These are phyloP conservation scores for Xestia xanthographa DNA, from an alignment of 2,888 invertebrate species.

Conservation along the genomic window DNA sequence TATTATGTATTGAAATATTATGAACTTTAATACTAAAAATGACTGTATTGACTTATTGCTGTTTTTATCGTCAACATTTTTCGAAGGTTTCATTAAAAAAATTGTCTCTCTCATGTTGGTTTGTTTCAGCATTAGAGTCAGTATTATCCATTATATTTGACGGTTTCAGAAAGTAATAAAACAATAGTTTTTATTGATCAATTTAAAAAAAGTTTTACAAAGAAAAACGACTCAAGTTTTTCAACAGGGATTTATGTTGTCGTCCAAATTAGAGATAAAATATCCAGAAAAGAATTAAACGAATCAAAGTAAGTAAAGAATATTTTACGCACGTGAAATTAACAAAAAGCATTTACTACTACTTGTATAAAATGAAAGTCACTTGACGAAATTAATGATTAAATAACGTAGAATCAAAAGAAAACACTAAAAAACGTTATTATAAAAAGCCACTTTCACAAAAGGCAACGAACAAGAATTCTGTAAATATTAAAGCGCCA, in stretches of 20 bases:
- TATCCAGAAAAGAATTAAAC: neutral
- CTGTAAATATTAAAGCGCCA: slow-evolving; percentile 56
- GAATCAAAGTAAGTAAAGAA: neutral
- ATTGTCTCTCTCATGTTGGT: neutral
- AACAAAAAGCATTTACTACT: neutral
- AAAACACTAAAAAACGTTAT: neutral
- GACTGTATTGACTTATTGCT: neutral
- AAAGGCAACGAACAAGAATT: neutral
- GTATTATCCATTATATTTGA: neutral
- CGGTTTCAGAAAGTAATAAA: neutral
- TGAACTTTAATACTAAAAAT: neutral
- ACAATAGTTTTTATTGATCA: no score
- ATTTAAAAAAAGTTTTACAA: no score
- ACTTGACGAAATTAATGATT: neutral
- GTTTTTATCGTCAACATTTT: neutral
- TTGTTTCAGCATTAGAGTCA: neutral
- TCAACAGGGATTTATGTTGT: neutral
- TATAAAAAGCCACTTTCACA: neutral
- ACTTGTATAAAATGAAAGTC: neutral
- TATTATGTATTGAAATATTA: neutral
- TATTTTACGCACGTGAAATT: neutral
- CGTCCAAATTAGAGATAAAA: neutral
- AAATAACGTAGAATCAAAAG: neutral
- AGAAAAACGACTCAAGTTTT: neutral
- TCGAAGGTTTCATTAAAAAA: neutral